A percentile compares a stretch with the other conserved stretches of the same genome.
These are phyloP conservation scores for Gobio occitaniae DNA, from an alignment of 2,797 vertebrate genomes.

Conservation along the genomic window DNA sequence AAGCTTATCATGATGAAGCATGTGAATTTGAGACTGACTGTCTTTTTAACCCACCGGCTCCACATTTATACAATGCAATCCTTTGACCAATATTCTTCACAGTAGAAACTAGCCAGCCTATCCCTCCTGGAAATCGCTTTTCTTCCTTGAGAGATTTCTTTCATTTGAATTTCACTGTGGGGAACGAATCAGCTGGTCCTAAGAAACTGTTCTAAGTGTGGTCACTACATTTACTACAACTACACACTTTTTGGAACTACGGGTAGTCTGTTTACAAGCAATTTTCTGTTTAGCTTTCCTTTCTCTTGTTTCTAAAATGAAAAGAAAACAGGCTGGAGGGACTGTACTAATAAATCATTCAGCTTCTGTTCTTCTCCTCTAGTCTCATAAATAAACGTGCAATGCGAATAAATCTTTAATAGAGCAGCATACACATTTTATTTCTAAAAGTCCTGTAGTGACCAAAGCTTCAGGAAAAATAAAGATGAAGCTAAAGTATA, in stretches of 20 bases:
- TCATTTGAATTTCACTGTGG: conserved; percentile 17
- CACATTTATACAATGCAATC: conserved; percentile 2
- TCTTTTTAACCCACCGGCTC: conserved; percentile 11
- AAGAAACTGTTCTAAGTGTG: neutral
- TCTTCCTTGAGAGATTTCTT: conserved; percentile 23
- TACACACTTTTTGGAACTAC: neutral
- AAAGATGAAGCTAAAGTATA: conserved; percentile 30
- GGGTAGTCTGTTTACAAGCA: conserved; percentile 8
- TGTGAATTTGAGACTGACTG: neutral
- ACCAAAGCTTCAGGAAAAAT: conserved; percentile 63
- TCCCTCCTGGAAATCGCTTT: conserved; percentile 16
- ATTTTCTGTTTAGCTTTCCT: conserved; percentile 13
- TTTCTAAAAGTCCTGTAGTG: conserved; percentile 62
- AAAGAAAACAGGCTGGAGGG: conserved; percentile 68
- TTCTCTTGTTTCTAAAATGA: conserved; percentile 66
- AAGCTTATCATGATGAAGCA: neutral
- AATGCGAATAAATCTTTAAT: conserved; percentile 71
- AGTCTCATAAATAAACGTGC: conserved; percentile 54
- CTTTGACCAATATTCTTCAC: neutral
- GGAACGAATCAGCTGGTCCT: neutral
- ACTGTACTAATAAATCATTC: conserved; percentile 75
- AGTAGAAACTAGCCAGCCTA: conserved; percentile 24
- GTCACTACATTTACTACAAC: neutral
- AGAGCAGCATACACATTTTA: conserved; percentile 58
- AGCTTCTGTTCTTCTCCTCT: conserved; percentile 62